Base-by-base conservation (phyloP, 1,140 invertebrate genomes). In the Papilio dardanus region DNA sequence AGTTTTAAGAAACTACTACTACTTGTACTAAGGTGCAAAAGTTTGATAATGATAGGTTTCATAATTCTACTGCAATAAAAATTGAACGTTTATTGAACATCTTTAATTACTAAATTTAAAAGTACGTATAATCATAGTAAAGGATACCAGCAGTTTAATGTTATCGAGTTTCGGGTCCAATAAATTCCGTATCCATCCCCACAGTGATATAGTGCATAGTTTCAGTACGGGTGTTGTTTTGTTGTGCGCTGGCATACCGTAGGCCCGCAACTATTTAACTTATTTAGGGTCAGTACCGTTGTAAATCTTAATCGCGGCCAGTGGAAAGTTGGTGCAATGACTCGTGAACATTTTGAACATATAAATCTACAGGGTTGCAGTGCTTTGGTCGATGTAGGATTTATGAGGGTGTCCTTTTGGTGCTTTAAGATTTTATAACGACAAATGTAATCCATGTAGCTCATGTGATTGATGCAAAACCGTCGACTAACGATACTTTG, bases 301-400 rank as follows among this genome's bases (percentile, higher is more conserved):
- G 87, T 91, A 89, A 91, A 90, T 91, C 89, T 91, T 91, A 90
- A 90, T 91, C 82, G 86, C 71, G 76, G 83, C 79, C 78, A 65
- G 67, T 74, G 30, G 77, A 81, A 86, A 90, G 78, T 88, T 83
- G 75, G 81, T 75, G 80, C 87, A 89, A 88, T 87, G 87, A 86
- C 84, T 88, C 87, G 85, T 82, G 79, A 88, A 86, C 71, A 82
- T 76, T 86, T 75, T 76, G 83, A 82, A 82, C 79, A 84, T 79
- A 87, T 91, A 88, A 91, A 91, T 91, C 81, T 81, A 80, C 67
- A 78, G 75, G 62, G 42, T 30, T 58, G n/a, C 73, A 40, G 37
- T 62, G 19, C n/a, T 71, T 65, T 65, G 42, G 28, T 28, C 31
- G 69, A 40, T 74, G 30, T 58, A 14, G 50, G 37, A 50, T 78